These are phyloP conservation scores for Ophiodon elongatus DNA, from an alignment of 2,113 vertebrate species.

Conservation along the genomic window DNA sequence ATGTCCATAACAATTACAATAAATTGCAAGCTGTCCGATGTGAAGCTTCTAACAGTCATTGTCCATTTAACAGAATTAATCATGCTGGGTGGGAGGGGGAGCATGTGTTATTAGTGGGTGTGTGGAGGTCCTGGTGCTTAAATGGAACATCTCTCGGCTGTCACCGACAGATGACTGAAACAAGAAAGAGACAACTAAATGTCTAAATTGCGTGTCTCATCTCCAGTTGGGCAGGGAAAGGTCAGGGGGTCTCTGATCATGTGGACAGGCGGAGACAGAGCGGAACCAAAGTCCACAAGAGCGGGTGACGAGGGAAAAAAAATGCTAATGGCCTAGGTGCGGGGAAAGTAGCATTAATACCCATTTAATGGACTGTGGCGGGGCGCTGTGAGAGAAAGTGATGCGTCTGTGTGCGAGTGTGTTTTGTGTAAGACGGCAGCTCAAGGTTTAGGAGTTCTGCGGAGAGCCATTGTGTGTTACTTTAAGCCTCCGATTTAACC, in stretches of 20 bases:
- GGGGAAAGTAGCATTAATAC: slow-evolving; percentile 56
- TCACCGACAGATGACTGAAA: slow-evolving; percentile 26
- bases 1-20: slow-evolving; percentile 57
- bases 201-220: slow-evolving; percentile 33
- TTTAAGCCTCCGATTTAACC: slow-evolving; percentile 70
- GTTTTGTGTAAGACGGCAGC: slow-evolving; percentile 51
- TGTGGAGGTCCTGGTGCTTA: not conserved
- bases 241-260: slow-evolving; percentile 29
- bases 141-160: slow-evolving; percentile 9
- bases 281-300: slow-evolving; percentile 25
- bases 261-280: slow-evolving; percentile 1
- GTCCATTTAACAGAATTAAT: slow-evolving; percentile 59
- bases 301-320: not conserved
- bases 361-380: slow-evolving; percentile 68
- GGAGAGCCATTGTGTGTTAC: slow-evolving; percentile 52
- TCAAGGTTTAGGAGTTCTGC: slow-evolving; percentile 61
- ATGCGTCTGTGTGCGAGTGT: slow-evolving; percentile 20
- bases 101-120: slow-evolving; percentile 17
- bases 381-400: slow-evolving; percentile 19
- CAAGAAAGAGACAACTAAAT: slow-evolving; percentile 30
- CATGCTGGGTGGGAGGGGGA: not conserved
- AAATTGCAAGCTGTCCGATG: slow-evolving; percentile 39
- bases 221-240: slow-evolving; percentile 9
- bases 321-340: slow-evolving; percentile 46
- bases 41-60: slow-evolving; percentile 26